Evolutionary conservation across 2,888 invertebrate genomes (phyloP).

Genomic region (Anorthoa munda): DNA sequence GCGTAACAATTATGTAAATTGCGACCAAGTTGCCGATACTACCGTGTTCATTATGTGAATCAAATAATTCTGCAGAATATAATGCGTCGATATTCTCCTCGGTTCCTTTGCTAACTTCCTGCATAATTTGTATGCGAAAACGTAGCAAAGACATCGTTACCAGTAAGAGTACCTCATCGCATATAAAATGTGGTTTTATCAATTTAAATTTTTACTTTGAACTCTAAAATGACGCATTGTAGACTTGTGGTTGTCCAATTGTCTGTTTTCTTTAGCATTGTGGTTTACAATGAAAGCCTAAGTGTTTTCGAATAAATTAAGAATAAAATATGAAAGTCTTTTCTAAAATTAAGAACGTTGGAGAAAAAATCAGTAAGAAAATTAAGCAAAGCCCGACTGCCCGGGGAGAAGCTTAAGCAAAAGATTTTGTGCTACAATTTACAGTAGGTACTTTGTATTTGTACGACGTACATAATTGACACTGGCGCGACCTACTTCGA

Average conservation of each 20-base stretch:
- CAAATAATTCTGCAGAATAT: constrained; percentile 58
- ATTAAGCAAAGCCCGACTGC: neutral
- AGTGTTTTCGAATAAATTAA: constrained; percentile 15
- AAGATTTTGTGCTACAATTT: constrained; percentile 21
- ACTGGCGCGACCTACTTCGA: constrained; percentile 49
- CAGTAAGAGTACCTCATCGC: constrained; percentile 60
- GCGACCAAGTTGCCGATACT: constrained; percentile 19
- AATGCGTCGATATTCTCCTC: constrained; percentile 67
- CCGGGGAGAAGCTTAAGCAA: constrained; percentile 1
- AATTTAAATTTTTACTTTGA: constrained; percentile 49
- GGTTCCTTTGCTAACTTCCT: constrained; percentile 73
- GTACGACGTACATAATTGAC: constrained; percentile 60
- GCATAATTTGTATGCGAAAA: constrained; percentile 76
- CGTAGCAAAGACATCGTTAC: constrained; percentile 69
- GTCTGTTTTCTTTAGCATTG: constrained; percentile 3
- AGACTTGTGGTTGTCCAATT: constrained; percentile 16
- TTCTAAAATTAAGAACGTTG: neutral
- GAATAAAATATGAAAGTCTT: neutral
- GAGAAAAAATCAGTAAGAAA: neutral
- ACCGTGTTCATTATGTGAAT: constrained; percentile 49
- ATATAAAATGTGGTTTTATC: constrained; percentile 48
- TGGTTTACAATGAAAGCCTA: neutral
- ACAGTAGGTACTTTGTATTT: constrained; percentile 25
- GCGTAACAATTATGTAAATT: constrained; percentile 47
- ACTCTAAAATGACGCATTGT: constrained; percentile 28